Percentiles rank a stretch among this genome's conserved stretches.
phyloP scores from a whole-genome alignment of 2,113 vertebrate species.

The Erythrocercus mccallii region DNA sequence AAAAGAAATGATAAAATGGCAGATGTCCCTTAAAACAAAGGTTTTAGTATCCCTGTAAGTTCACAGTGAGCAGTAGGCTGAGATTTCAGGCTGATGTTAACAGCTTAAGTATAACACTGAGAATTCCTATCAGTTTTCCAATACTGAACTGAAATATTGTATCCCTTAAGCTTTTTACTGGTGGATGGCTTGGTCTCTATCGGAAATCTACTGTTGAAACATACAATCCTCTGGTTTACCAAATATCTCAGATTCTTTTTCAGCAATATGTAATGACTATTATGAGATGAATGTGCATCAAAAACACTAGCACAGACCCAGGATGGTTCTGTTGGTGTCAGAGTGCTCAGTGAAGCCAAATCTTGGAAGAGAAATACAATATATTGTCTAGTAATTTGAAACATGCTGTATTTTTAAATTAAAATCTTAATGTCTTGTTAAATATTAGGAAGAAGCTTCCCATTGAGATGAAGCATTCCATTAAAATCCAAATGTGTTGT shows the following conservation, averaged over 20 bases:
- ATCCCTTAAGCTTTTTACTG: not conserved
- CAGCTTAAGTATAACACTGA: not conserved
- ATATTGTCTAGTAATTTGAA: not conserved
- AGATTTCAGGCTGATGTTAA: not conserved
- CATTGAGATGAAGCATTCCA: not conserved
- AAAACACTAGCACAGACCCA: not conserved
- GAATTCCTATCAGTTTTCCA: not conserved
- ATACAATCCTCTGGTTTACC: not conserved
- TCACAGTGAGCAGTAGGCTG: not conserved
- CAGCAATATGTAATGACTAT: not conserved
- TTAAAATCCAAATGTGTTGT: not conserved
- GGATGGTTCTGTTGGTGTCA: not conserved
- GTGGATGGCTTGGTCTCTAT: not conserved
- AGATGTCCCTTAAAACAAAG: not conserved
- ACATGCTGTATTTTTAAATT: not conserved
- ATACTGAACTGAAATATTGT: not conserved
- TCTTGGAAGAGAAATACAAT: not conserved
- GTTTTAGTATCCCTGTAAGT: not conserved
- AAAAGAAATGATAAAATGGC: not conserved
- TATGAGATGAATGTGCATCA: not conserved
- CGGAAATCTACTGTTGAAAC: not conserved
- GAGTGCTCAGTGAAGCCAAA: not conserved
- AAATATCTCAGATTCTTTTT: not conserved
- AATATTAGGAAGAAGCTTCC: not conserved
- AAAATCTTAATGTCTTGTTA: not conserved